A percentile compares a stretch with the other conserved stretches of the same genome.
phyloP scores from a whole-genome alignment of 2,113 vertebrate genomes.

The Lagenorhynchus albirostris region DNA sequence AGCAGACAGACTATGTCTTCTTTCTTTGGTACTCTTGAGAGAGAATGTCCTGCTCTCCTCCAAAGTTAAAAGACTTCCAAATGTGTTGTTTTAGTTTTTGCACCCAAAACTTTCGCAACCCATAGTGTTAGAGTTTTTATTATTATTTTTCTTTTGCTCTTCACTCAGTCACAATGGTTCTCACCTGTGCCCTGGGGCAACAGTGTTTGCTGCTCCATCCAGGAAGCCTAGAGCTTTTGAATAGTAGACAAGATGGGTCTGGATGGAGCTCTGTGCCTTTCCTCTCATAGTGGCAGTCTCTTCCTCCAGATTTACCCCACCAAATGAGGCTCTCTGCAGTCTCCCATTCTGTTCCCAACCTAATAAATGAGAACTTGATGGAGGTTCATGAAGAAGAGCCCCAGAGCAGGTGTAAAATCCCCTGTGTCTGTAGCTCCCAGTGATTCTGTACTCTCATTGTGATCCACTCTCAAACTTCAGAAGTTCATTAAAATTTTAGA shows the following conservation, averaged over 20 bases:
- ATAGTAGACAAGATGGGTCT: not conserved
- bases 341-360: not conserved
- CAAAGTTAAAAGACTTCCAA: not conserved
- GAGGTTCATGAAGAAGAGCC: not conserved
- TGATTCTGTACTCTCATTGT: not conserved
- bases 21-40: not conserved
- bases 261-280: not conserved
- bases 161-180: not conserved
- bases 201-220: not conserved
- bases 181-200: not conserved
- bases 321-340: not conserved
- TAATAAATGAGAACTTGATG: not conserved
- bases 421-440: not conserved
- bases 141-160: not conserved
- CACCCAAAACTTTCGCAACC: not conserved
- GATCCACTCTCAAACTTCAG: not conserved
- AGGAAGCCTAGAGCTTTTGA: not conserved
- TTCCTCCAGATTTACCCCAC: not conserved
- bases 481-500: not conserved
- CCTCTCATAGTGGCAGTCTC: not conserved
- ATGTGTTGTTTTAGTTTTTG: not conserved
- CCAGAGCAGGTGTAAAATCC: not conserved
- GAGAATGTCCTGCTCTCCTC: not conserved
- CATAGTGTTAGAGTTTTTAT: not conserved
- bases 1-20: not conserved